Evolutionary conservation across 2,888 invertebrate genomes (phyloP), one percentile per base, ranked within the genome.

Genomic region (Stegana nigrithorax): DNA sequence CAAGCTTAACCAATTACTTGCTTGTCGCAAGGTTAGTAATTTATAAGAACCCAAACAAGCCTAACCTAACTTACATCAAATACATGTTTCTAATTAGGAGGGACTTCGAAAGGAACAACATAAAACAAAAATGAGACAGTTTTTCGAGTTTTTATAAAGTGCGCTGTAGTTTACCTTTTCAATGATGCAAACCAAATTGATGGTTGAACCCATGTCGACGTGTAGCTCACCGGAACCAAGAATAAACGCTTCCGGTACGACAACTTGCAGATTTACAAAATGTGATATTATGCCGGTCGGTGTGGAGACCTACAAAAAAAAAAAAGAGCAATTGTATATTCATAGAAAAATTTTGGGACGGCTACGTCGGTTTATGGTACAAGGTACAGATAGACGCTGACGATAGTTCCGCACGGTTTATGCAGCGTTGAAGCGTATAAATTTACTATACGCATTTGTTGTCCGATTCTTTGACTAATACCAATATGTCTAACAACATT

Each of bases 241-340:
- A 83, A 95, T 95, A 86, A 93, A 93, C 61, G 95, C 95, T 87
- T 95, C 94, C 58, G 95, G 95, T 79, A 94, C 92, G 69, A 94
- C 94, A 81, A 95, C 92, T 87, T 92, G 92, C 80, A 95, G 89
- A 87, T 93, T 93, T 80, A 94, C 94, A 86, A 93, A 93, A 86
- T 95, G 93, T 69, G 95, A 93, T 84, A 94, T 89, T 83, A 93
- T 90, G 73, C 95, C 95, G 62, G 90, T 89, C 72, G 91, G 91
- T 75, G 92, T 93, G 70, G 95, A 92, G 77, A 95, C 92, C 95
- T 95, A 89, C 42, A 88, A 88, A 64, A 5, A 32, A 66, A 60
- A 45, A 45, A 50, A 61, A 51, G 45, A 65, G 57, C 47, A 67
- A 67, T 61, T 66, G 59, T 47, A n/a, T n/a, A 39, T 39, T 39